phyloP scores from a whole-genome alignment of 2,113 vertebrate genomes.

The Aleadryas rufinucha region DNA sequence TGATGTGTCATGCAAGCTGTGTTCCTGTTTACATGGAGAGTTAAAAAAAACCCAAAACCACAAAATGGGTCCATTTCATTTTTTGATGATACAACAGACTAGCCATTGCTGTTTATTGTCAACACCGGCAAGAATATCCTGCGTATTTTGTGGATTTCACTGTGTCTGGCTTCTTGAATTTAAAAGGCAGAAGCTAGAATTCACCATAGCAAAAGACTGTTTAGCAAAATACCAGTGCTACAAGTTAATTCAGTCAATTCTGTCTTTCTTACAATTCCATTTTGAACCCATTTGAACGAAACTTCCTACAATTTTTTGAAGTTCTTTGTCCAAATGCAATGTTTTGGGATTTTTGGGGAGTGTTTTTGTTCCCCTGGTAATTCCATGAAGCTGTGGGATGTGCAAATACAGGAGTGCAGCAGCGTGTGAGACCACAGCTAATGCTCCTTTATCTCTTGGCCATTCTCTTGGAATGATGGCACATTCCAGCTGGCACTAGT shows the following conservation, averaged over 20 bases:
- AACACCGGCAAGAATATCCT: neutral
- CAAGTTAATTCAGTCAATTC: neutral
- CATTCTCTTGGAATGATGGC: no score
- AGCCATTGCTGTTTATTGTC: neutral
- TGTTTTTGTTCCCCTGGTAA: neutral
- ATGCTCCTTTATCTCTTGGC: no score
- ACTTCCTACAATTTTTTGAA: fast-evolving
- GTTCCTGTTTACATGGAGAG: neutral
- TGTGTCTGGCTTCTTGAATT: neutral
- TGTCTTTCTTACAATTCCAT: neutral
- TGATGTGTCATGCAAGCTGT: neutral
- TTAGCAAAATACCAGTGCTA: neutral
- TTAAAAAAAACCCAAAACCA: neutral
- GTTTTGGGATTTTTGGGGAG: neutral
- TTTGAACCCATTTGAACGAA: neutral
- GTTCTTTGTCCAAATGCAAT: neutral
- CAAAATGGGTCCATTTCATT: neutral
- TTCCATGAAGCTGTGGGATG: neutral
- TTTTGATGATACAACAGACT: neutral
- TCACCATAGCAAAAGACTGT: neutral
- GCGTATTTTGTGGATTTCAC: neutral
- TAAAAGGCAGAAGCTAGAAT: neutral
- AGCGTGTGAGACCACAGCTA: no score
- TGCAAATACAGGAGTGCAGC: neutral
- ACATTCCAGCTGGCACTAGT: neutral